Evolutionary conservation across 2,113 vertebrate genomes (phyloP), one percentile per base, ranked within the genome.

Genomic region (Pionites leucogaster): DNA sequence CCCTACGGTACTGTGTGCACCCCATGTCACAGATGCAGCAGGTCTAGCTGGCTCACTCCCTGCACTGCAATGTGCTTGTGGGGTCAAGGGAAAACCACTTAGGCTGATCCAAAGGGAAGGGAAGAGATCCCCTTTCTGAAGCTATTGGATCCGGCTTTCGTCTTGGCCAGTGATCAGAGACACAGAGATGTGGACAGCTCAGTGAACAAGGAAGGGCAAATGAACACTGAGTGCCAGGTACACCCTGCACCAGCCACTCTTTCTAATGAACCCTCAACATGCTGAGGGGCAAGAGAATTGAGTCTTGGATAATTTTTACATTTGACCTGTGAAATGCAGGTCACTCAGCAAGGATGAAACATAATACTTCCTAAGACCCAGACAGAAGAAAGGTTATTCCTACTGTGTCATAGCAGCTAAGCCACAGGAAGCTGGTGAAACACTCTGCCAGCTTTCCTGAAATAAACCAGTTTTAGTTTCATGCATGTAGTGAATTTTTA

Each of bases 361-460:
- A 44, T 76, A 95, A 97, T 94, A 95, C 92, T 95, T 94, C 93
- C 95, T 93, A 85, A 93, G 78, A 86, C 57, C 55, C 86, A 94
- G 93, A 92, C 65, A 91, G 93, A 96, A 95, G 92, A 95, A 92
- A 95, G 88, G 86, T 94, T 96, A 91, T 93, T 96, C 85, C 92
- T 95, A 90, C 83, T 90, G 83, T 97, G 93, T 95, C 93, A 92
- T 67, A 93, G 62, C 81, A 94, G 86, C 70, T 92, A 92, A 93
- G 94, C 78, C 92, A 90, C 96, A 96, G 94, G 94, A 96, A 96
- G 86, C 59, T 81, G 83, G 23, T 94, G 86, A 86, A 92, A 86
- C 86, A 57, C 70, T 93, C 88, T 90, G 92, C 64, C 78, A 85
- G 90, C 64, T 82, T 95, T 93, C 81, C 93, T 95, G 96, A 96